phyloP scores from a whole-genome alignment of 1,140 invertebrate genomes.

The Euura saliciscinereae region DNA sequence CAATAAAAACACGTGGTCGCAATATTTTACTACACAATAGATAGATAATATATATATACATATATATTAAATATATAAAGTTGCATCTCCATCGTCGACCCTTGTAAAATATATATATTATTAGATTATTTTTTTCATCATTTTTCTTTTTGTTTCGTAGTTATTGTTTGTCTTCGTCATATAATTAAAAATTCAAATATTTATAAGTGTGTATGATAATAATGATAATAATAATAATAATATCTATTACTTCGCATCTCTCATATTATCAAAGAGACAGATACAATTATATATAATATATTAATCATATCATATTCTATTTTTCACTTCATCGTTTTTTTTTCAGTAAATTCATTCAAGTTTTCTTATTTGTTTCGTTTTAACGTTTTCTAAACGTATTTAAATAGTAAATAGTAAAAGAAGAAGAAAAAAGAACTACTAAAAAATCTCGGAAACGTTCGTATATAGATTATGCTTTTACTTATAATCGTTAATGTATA shows the following conservation, averaged over 20 bases:
- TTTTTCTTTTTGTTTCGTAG: too few species aligned
- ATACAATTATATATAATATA: neutral
- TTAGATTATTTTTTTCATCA: too few species aligned
- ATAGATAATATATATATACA: slow-evolving; percentile 37
- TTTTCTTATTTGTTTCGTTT: too few species aligned
- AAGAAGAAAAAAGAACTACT: too few species aligned
- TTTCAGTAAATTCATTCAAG: neutral
- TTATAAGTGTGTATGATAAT: neutral
- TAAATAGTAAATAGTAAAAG: too few species aligned
- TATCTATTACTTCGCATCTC: slow-evolving; percentile 43
- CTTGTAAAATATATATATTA: neutral
- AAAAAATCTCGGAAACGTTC: too few species aligned
- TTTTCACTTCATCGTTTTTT: slow-evolving; percentile 10
- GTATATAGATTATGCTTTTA: too few species aligned
- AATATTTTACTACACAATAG: slow-evolving; percentile 52
- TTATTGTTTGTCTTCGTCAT: too few species aligned
- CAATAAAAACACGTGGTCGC: slow-evolving; percentile 49
- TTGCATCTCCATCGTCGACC: slow-evolving; percentile 39
- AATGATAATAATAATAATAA: slow-evolving; percentile 46
- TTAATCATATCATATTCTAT: slow-evolving; percentile 12
- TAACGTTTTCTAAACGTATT: too few species aligned
- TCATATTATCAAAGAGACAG: slow-evolving; percentile 40
- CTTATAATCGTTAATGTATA: too few species aligned
- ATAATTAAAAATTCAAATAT: neutral
- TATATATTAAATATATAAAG: slow-evolving; percentile 48